Percentiles rank a stretch among this genome's conserved stretches.
Conservation (phyloP, 2,113 vertebrate genomes). For the Mobula hypostoma region DNA sequence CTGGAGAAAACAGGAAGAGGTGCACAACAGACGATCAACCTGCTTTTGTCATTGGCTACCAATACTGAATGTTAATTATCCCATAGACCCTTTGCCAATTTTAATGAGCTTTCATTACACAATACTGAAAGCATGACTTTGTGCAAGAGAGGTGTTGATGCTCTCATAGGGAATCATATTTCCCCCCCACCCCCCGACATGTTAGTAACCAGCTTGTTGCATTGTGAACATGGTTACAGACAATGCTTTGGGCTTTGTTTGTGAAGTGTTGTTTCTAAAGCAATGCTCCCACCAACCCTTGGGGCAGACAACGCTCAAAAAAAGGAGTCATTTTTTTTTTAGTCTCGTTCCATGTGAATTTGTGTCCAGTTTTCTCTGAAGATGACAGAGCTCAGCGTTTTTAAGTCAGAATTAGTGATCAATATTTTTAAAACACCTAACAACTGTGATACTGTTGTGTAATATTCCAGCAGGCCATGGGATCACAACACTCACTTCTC, state of each 20-base stretch:
- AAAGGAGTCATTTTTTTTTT: too few relatives aligned
- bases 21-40: not conserved
- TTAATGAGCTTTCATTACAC: not conserved
- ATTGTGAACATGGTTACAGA: not conserved
- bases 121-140: not conserved
- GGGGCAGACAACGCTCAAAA: not conserved
- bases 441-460: not conserved
- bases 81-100: not conserved
- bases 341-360: not conserved
- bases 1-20: not conserved
- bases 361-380: not conserved
- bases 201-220: not conserved
- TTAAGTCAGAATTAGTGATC: not conserved
- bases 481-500: not conserved
- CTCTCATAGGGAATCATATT: not conserved
- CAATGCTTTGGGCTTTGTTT: not conserved
- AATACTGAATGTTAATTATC: not conserved
- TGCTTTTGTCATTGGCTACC: not conserved
- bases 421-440: not conserved
- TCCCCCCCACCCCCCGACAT: too few relatives aligned
- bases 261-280: not conserved
- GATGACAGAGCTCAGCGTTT: not conserved
- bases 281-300: not conserved
- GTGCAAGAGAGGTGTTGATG: too few relatives aligned
- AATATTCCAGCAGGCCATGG: not conserved